Evolutionary conservation across 2,113 vertebrate genomes (phyloP).

Genomic region (Actenoides lindsayi): DNA sequence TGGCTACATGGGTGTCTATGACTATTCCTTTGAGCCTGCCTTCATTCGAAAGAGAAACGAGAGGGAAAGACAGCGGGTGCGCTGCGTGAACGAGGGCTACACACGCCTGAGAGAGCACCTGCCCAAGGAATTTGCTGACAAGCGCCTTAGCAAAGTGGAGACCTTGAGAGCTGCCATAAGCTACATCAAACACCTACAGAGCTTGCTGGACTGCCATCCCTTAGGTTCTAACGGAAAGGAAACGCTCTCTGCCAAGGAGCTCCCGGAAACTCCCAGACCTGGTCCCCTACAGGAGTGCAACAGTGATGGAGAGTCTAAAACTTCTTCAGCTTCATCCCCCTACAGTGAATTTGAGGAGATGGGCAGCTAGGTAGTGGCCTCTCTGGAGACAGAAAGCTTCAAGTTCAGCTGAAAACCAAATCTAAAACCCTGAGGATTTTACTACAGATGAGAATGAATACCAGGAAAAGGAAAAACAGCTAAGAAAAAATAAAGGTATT

Average conservation of each 20-base stretch:
- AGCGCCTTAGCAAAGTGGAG: slow-evolving; percentile 92
- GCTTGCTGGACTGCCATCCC: slow-evolving; percentile 79
- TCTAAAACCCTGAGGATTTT: not conserved
- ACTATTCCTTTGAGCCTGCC: slow-evolving; percentile 84
- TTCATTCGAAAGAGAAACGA: slow-evolving; percentile 92
- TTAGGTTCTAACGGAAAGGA: slow-evolving; percentile 6
- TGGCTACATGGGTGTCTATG: slow-evolving; percentile 74
- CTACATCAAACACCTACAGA: slow-evolving; percentile 92
- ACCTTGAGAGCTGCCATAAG: slow-evolving; percentile 89
- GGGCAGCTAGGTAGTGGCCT: slow-evolving; percentile 44
- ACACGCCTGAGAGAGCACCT: slow-evolving; percentile 88
- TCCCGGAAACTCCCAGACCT: not conserved
- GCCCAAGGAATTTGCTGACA: slow-evolving; percentile 85
- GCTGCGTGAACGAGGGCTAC: slow-evolving; percentile 93
- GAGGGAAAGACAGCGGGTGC: slow-evolving; percentile 89
- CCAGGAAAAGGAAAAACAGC: not conserved
- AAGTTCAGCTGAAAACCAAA: not conserved
- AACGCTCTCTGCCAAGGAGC: slow-evolving; percentile 31
- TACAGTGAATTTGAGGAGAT: slow-evolving; percentile 76
- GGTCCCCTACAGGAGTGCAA: slow-evolving; percentile 70
- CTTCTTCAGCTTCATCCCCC: slow-evolving; percentile 74
- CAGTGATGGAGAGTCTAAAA: slow-evolving; percentile 86
- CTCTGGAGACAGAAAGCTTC: not conserved
- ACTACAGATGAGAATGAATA: not conserved
- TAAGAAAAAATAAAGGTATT: not conserved